These are phyloP conservation scores for Acanthaster planci DNA, from an alignment of 35 echinoderm and acorn worm genomes.

Conservation along the genomic window DNA sequence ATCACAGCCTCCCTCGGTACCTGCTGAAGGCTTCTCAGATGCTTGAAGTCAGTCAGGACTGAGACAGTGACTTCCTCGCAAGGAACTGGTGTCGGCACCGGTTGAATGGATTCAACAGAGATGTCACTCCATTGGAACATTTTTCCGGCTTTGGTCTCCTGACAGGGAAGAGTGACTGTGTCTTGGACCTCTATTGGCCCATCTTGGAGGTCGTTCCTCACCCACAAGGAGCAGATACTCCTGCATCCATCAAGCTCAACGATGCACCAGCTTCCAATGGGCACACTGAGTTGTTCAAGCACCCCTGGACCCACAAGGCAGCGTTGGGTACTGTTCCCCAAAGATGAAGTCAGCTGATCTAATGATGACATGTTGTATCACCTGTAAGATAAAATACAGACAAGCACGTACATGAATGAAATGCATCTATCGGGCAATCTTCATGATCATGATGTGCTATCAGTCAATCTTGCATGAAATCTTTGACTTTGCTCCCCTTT, in stretches of 20 bases:
- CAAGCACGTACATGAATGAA: too few species aligned
- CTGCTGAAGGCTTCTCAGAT: conserved; percentile 10
- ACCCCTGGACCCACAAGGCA: not conserved
- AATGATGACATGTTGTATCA: not conserved
- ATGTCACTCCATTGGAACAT: not conserved
- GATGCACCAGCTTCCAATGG: conserved; percentile 8
- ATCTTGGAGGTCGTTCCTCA: conserved; percentile 1
- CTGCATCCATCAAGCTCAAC: not conserved
- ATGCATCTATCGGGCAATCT: too few species aligned
- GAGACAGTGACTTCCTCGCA: not conserved
- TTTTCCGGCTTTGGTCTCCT: not conserved
- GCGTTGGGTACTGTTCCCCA: not conserved
- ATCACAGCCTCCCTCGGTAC: not conserved
- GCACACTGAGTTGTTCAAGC: not conserved
- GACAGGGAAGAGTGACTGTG: not conserved
- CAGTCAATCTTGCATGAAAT: too few species aligned
- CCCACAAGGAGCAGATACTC: conserved; percentile 19
- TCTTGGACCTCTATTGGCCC: conserved; percentile 6
- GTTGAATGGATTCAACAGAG: not conserved
- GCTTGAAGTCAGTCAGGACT: not conserved
- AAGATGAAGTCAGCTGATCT: not conserved
- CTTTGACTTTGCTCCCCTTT: too few species aligned
- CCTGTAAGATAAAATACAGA: too few species aligned
- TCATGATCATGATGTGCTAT: too few species aligned
- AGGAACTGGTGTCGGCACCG: not conserved